These are phyloP conservation scores for Trematocara nigrifrons DNA, from an alignment of 2,113 vertebrate species.

Conservation along the genomic window DNA sequence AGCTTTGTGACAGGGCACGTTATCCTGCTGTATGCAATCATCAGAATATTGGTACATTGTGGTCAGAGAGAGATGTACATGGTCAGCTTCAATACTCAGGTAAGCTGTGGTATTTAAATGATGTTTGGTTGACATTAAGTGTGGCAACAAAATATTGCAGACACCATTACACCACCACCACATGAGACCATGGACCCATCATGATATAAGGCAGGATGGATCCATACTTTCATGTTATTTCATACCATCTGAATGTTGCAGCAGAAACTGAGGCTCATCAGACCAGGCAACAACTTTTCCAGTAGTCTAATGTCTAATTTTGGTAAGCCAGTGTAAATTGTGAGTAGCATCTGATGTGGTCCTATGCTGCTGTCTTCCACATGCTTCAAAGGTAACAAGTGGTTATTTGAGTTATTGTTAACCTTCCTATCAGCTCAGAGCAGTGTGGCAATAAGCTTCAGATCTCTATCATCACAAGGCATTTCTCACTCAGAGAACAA, in stretches of 20 bases:
- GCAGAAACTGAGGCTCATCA: background rate
- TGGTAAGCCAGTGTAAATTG: background rate
- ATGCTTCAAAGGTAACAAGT: background rate
- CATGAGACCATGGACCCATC: background rate
- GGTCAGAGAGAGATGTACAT: accelerated
- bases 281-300: background rate
- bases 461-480: background rate
- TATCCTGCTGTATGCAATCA: background rate
- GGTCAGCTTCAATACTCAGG: background rate
- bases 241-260: background rate
- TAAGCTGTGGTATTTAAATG: background rate
- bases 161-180: background rate
- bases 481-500: background rate
- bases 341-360: background rate
- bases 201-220: background rate
- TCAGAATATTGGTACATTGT: background rate
- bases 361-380: background rate
- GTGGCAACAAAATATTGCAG: background rate
- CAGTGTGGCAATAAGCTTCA: background rate
- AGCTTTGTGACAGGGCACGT: background rate
- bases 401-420: background rate
- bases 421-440: background rate
- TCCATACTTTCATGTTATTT: background rate
- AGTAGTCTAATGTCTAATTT: background rate
- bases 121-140: accelerated